phyloP scores from a whole-genome alignment of 23 tunicate genomes.

The Styela plicata region DNA sequence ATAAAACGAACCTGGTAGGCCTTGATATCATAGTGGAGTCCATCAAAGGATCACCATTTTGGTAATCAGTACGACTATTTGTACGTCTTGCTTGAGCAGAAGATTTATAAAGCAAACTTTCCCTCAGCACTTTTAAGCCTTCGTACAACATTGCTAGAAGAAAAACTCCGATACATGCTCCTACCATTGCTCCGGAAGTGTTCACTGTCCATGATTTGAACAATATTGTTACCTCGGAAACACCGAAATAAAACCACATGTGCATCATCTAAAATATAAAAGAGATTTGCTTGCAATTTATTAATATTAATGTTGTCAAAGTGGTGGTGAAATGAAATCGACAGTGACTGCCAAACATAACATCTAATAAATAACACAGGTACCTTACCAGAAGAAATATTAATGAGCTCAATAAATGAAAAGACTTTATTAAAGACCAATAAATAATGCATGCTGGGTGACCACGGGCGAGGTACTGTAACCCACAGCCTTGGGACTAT shows the following conservation, averaged over 20 bases:
- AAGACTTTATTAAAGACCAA: too few species aligned
- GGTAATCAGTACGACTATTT: not conserved
- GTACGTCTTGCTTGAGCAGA: slow-evolving; percentile 4
- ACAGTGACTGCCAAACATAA: too few species aligned
- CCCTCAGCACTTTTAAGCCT: slow-evolving; percentile 88
- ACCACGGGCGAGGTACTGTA: too few species aligned
- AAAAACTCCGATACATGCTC: slow-evolving; percentile 83
- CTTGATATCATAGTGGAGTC: slow-evolving; percentile 7
- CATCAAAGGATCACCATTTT: slow-evolving; percentile 29
- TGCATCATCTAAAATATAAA: slow-evolving; percentile 55
- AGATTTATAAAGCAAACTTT: slow-evolving; percentile 39
- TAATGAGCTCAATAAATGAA: too few species aligned
- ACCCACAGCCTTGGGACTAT: too few species aligned
- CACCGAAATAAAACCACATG: slow-evolving; percentile 84
- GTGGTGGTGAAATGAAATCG: too few species aligned
- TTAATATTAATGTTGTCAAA: too few species aligned
- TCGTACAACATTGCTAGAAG: slow-evolving; percentile 86
- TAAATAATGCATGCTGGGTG: too few species aligned
- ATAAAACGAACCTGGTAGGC: not conserved
- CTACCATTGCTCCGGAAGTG: slow-evolving; percentile 82
- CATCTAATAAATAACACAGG: too few species aligned
- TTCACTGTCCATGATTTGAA: slow-evolving; percentile 70
- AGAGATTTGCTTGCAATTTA: not conserved
- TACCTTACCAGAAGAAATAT: too few species aligned
- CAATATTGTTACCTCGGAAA: slow-evolving; percentile 47